Evolutionary conservation across 2,888 invertebrate species (phyloP).

Genomic region (Acanthosepion pharaonis): DNA sequence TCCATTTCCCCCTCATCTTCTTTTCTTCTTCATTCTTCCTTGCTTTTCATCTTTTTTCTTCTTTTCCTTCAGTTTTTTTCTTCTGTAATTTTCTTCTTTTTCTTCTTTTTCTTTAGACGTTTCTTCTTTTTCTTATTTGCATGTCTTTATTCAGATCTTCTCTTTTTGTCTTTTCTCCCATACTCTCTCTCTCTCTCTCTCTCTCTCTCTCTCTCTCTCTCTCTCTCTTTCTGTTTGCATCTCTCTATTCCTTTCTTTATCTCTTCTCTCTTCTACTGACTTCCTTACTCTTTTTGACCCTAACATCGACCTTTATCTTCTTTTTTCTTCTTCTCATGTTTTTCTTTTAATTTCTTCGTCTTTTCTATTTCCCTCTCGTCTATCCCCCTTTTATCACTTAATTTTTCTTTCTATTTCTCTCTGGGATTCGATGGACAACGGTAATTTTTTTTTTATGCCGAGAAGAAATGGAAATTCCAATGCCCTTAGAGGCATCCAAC

Average conservation of each 20-base stretch:
- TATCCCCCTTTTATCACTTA: background rate
- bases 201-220: background rate
- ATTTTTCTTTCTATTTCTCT: background rate
- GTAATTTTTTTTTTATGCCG: background rate
- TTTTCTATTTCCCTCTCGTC: background rate
- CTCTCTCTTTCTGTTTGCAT: background rate
- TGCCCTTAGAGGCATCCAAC: background rate
- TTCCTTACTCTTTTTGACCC: background rate
- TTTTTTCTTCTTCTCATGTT: background rate
- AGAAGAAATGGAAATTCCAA: background rate
- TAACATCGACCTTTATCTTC: background rate
- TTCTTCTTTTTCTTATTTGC: background rate
- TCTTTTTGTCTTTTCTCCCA: background rate
- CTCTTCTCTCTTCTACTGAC: background rate
- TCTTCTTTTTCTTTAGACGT: background rate
- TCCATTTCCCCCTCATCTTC: background rate
- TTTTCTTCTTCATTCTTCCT: background rate
- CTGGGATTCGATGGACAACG: background rate
- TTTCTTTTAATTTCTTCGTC: background rate
- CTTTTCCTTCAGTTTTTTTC: background rate
- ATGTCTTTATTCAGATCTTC: background rate
- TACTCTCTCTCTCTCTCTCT: background rate
- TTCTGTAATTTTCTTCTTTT: background rate
- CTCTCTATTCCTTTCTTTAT: background rate
- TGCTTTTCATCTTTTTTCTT: background rate